Evolutionary conservation across 2,888 invertebrate genomes (phyloP).

Genomic region (Drepanosiphum platanoidis): DNA sequence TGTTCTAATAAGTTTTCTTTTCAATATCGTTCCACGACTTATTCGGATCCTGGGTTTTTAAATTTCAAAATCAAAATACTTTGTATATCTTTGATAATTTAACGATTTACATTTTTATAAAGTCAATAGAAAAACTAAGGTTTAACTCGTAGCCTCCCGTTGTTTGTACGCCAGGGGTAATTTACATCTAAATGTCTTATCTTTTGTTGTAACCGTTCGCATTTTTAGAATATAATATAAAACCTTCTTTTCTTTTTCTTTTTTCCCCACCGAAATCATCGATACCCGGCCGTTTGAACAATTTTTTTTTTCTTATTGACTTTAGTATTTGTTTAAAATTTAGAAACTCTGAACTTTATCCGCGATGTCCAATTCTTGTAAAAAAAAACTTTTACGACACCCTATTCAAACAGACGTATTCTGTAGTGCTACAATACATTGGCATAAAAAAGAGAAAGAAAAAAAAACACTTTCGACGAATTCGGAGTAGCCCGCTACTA

Average conservation of each 20-base stretch:
- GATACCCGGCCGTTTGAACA: background rate
- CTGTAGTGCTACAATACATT: no score
- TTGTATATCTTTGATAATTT: no score
- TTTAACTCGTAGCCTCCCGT: no score
- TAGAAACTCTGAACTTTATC: constrained; percentile 18
- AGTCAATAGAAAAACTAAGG: no score
- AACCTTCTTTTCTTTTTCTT: no score
- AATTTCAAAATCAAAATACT: no score
- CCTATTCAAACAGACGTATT: constrained; percentile 24
- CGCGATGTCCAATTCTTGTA: background rate
- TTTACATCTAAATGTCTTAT: no score
- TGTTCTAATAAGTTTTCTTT: no score
- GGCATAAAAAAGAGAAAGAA: constrained; percentile 1
- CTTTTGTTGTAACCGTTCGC: background rate
- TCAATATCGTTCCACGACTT: no score
- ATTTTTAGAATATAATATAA: background rate
- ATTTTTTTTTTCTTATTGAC: constrained; percentile 19
- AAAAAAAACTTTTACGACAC: constrained; percentile 18
- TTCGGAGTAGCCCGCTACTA: background rate
- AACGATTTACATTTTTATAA: no score
- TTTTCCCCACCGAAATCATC: background rate
- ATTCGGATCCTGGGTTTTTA: no score
- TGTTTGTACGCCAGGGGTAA: no score
- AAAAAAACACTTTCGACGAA: background rate
- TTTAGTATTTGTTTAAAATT: constrained; percentile 9